Percentiles rank a stretch among this genome's conserved stretches.
Conservation (phyloP, 2,888 invertebrate species). For the Coecobrya sp. region DNA sequence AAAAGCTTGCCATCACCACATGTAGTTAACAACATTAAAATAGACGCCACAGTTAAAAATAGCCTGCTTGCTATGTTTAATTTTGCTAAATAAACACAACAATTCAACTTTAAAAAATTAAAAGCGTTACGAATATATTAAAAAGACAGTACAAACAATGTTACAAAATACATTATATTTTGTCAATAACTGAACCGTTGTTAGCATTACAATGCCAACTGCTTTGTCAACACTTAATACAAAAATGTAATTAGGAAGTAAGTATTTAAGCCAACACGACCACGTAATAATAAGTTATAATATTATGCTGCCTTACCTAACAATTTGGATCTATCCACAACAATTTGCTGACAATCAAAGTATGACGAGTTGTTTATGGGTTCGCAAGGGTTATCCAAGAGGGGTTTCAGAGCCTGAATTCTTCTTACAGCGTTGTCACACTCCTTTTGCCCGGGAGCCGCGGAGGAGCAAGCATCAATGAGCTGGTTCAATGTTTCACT, state of each 20-base stretch:
- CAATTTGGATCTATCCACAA: slow-evolving; percentile 95
- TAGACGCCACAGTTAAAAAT: slow-evolving; percentile 70
- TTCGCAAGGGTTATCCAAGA: slow-evolving; percentile 95
- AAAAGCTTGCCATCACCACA: slow-evolving; percentile 80
- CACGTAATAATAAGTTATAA: neutral
- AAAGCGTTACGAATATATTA: neutral
- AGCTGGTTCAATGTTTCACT: slow-evolving; percentile 97
- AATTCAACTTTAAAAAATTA: slow-evolving; percentile 34
- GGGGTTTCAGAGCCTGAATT: slow-evolving; percentile 94
- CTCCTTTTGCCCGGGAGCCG: slow-evolving; percentile 98
- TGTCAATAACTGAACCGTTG: no score
- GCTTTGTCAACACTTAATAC: neutral
- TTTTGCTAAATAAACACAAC: neutral
- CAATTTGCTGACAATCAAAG: slow-evolving; percentile 97
- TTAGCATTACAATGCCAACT: no score
- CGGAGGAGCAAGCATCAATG: slow-evolving; percentile 95
- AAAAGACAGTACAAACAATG: neutral
- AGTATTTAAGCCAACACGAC: neutral
- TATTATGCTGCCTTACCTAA: slow-evolving; percentile 89
- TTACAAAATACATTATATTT: no score
- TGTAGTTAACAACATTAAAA: slow-evolving; percentile 66
- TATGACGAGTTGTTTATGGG: slow-evolving; percentile 96
- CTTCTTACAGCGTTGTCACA: slow-evolving; percentile 98
- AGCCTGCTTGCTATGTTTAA: neutral
- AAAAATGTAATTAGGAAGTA: neutral